A percentile compares a stretch with the other conserved stretches of the same genome.
Evolutionary conservation across 2,888 invertebrate genomes (phyloP).

Genomic region (Eupithecia exiguata): DNA sequence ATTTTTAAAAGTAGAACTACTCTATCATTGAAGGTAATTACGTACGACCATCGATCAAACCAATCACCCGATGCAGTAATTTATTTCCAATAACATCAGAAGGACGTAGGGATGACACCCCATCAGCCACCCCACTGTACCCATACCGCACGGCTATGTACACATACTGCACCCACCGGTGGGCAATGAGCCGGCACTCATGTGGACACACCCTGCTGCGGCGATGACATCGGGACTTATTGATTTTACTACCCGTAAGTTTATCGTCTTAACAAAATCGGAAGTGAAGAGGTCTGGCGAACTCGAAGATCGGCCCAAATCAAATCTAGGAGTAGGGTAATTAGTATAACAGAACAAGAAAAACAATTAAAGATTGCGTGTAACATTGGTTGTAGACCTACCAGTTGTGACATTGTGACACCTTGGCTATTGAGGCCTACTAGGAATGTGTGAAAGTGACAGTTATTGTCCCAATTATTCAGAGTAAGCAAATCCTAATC

Average conservation of each 20-base stretch:
- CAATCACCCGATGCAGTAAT: not conserved
- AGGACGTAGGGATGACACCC: not conserved
- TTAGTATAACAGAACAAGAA: too few relatives aligned
- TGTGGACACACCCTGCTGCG: not conserved
- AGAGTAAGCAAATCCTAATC: constrained; percentile 52
- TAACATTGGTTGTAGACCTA: too few relatives aligned
- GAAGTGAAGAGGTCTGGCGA: not conserved
- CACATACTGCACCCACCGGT: not conserved
- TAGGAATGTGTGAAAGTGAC: constrained; percentile 31
- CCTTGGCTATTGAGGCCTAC: too few relatives aligned
- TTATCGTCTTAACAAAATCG: not conserved
- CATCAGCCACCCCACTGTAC: not conserved
- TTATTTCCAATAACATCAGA: not conserved
- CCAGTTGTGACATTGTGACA: too few relatives aligned
- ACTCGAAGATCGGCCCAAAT: not conserved
- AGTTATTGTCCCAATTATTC: constrained; percentile 37
- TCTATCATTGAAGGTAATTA: not conserved
- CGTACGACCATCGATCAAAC: not conserved
- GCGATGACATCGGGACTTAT: not conserved
- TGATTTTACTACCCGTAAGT: not conserved
- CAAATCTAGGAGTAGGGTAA: too few relatives aligned
- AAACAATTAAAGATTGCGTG: too few relatives aligned
- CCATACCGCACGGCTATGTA: not conserved
- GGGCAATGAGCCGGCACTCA: constrained; percentile 1
- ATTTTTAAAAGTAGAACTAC: not conserved